Evolutionary conservation across 2,113 vertebrate species (phyloP).

Genomic region (Halcyon malimbica): DNA sequence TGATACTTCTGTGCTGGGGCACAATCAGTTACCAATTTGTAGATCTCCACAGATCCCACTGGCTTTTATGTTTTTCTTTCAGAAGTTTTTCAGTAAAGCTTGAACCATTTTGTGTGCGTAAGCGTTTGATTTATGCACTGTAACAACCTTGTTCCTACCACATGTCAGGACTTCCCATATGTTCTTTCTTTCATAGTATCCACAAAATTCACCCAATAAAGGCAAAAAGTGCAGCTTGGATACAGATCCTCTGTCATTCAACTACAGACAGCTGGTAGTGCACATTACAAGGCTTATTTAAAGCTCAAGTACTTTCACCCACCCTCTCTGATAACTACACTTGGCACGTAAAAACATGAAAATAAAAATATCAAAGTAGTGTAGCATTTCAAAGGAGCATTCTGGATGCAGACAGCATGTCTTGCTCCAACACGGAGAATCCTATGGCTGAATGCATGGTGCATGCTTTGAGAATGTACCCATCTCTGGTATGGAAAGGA

Average conservation of each 20-base stretch:
- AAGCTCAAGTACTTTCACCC: slow-evolving; percentile 52
- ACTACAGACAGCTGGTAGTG: slow-evolving; percentile 50
- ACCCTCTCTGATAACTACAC: slow-evolving; percentile 14
- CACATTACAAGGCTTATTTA: slow-evolving; percentile 28
- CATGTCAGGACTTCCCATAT: background rate
- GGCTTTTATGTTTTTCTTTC: background rate
- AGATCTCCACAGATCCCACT: background rate
- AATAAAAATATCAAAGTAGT: slow-evolving; percentile 62
- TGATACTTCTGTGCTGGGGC: background rate
- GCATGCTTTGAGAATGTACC: background rate
- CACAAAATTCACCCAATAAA: background rate
- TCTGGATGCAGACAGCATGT: slow-evolving; percentile 51
- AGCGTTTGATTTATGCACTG: background rate
- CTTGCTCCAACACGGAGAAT: background rate
- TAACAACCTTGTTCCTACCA: background rate
- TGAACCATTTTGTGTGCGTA: background rate
- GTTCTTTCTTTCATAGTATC: background rate
- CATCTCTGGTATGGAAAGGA: background rate
- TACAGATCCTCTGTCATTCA: background rate
- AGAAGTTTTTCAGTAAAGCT: background rate
- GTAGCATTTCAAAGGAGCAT: slow-evolving; percentile 63
- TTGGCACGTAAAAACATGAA: slow-evolving; percentile 21
- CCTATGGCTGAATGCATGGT: background rate
- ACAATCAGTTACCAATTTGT: background rate
- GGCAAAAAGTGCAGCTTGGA: background rate